phyloP scores from a whole-genome alignment of 2,888 invertebrate species.

The Euclidia mi region DNA sequence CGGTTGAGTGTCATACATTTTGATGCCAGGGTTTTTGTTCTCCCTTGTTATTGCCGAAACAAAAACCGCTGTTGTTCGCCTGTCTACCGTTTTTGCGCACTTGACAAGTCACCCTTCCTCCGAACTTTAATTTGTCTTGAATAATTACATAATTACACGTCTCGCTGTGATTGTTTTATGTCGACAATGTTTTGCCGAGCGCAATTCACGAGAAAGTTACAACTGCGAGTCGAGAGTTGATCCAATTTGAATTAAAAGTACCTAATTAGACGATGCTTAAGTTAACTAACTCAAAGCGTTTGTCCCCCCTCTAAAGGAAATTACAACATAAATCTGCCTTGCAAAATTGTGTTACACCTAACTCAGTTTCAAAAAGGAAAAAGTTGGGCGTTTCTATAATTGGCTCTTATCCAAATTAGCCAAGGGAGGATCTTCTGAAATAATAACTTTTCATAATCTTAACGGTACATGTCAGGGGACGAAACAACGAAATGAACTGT shows the following conservation, averaged over 20 bases:
- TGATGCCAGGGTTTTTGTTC: slow-evolving; percentile 80
- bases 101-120: slow-evolving; percentile 81
- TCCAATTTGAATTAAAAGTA: slow-evolving; percentile 70
- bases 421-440: slow-evolving; percentile 69
- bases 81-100: slow-evolving; percentile 82
- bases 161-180: slow-evolving; percentile 63
- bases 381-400: slow-evolving; percentile 76
- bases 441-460: slow-evolving; percentile 87
- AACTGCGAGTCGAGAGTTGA: slow-evolving; percentile 51
- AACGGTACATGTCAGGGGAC: slow-evolving; percentile 83
- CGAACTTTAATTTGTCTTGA: slow-evolving; percentile 79
- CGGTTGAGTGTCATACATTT: slow-evolving; percentile 83
- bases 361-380: slow-evolving; percentile 69
- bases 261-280: slow-evolving; percentile 68
- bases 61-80: slow-evolving; percentile 81
- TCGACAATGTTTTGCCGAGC: slow-evolving; percentile 55
- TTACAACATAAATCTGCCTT: slow-evolving; percentile 78
- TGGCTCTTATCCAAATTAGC: slow-evolving; percentile 83
- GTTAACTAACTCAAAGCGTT: slow-evolving; percentile 66
- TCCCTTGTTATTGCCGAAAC: slow-evolving; percentile 74
- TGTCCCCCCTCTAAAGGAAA: slow-evolving; percentile 65
- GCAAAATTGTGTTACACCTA: slow-evolving; percentile 76
- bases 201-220: slow-evolving; percentile 55
- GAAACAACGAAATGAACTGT: slow-evolving; percentile 87
- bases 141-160: slow-evolving; percentile 84